A percentile compares a stretch with the other conserved stretches of the same genome.
phyloP scores from a whole-genome alignment of 2,113 vertebrate genomes.

The Scytalopus superciliaris region DNA sequence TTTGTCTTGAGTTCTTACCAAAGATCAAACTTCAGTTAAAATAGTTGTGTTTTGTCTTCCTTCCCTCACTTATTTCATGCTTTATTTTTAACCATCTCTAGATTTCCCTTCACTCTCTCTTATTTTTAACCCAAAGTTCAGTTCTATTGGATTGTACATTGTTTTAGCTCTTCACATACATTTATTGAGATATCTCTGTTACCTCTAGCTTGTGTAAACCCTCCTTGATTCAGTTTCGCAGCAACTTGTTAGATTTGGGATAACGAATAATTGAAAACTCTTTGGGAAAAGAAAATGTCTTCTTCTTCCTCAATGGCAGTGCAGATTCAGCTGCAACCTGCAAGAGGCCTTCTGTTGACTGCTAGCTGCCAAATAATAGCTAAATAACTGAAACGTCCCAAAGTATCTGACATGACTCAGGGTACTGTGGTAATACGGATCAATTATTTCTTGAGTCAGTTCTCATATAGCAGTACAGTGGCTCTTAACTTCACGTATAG shows the following conservation, averaged over 20 bases:
- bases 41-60: neutral
- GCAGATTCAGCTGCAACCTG: neutral
- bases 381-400: neutral
- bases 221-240: neutral
- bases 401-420: neutral
- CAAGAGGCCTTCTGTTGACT: neutral
- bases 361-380: neutral
- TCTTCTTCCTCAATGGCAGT: neutral
- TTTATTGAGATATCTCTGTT: neutral
- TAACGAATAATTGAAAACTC: neutral
- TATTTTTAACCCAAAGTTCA: neutral
- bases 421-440: neutral
- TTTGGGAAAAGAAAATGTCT: neutral
- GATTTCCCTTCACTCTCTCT: neutral
- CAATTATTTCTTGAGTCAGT: neutral
- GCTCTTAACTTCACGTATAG: neutral
- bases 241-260: neutral
- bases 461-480: neutral
- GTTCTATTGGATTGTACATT: neutral
- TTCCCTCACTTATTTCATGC: neutral
- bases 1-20: neutral
- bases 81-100: neutral
- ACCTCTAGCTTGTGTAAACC: neutral
- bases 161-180: neutral
- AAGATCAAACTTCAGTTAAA: neutral